Percentiles rank a stretch among this genome's conserved stretches.
Evolutionary conservation across 2,888 invertebrate genomes (phyloP).

Genomic region (Oconnorella tubifera): DNA sequence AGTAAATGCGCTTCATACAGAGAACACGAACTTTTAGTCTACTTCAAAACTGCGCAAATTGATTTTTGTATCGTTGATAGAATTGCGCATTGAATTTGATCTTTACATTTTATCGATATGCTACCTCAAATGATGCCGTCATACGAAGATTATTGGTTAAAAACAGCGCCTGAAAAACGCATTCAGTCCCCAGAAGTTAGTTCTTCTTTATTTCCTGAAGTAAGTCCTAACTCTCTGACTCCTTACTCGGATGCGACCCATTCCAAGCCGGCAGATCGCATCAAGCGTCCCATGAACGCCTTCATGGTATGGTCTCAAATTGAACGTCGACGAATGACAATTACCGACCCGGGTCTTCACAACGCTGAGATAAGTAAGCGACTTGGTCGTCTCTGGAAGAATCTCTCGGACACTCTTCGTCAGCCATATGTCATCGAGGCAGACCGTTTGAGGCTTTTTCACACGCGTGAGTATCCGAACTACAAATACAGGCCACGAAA

Average conservation of each 20-base stretch:
- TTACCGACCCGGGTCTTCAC: slow-evolving; percentile 86
- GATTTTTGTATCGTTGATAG: too few species aligned
- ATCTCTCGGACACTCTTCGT: slow-evolving; percentile 67
- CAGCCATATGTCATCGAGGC: slow-evolving; percentile 89
- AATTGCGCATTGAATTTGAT: too few species aligned
- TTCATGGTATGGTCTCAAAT: slow-evolving; percentile 99
- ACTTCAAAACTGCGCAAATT: too few species aligned
- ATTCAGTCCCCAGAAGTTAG: too few species aligned
- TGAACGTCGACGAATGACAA: slow-evolving; percentile 92
- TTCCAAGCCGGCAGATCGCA: slow-evolving; percentile 91
- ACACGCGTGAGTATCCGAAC: slow-evolving; percentile 92
- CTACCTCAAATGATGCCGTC: too few species aligned
- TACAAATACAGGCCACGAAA: slow-evolving; percentile 93
- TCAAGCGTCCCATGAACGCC: slow-evolving; percentile 93
- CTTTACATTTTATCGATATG: too few species aligned
- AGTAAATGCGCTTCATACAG: too few species aligned
- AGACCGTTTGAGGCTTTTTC: slow-evolving; percentile 81
- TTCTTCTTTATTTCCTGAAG: slow-evolving; percentile 48
- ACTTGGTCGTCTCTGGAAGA: slow-evolving; percentile 51
- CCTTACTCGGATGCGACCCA: slow-evolving; percentile 96
- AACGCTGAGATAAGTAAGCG: slow-evolving; percentile 95
- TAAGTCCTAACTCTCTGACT: slow-evolving; percentile 84
- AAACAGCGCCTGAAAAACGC: too few species aligned
- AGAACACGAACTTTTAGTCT: too few species aligned
- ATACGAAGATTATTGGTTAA: too few species aligned